Base-by-base conservation (phyloP, 2,797 vertebrate genomes). In the Buceros bicornis region DNA sequence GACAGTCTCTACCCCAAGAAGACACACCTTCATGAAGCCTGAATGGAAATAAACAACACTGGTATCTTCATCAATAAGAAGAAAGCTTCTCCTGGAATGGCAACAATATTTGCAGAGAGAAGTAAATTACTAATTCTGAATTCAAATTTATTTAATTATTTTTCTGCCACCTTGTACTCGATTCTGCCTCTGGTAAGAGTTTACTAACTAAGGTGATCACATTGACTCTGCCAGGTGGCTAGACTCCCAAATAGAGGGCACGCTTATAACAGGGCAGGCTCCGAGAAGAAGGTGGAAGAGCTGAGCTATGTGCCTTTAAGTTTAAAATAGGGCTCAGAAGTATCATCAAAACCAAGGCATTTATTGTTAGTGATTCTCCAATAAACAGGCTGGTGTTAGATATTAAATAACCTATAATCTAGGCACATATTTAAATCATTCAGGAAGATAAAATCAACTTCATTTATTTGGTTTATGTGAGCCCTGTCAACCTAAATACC, bases 21-120 rank as follows among this genome's bases (percentile, higher is more conserved):
- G 62, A 82, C 17, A 33, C 20, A 20, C 8, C 20, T 28, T 79
- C 79, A 20, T 16, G 45, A 81, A 54, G n/a, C 13, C 42, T 22
- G 83, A 93, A 66, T 13, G 28, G 22, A 67, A 40, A 6, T n/a
- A 66, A 71, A 25, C 18, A 73, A 19, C 22, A 84, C 4, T 13
- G 43, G 37, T 20, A n/a, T 10, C 25, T 67, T 31, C 47, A 80
- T 48, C 47, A 56, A 19, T 60, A 50, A 31, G 42, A 92, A 83
- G 35, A 47, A 86, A 17, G 8, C 8, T 71, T 93, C 18, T 86
- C 25, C 10, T 76, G 22, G 18, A 81, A 87, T 2, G 5, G 26
- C 40, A 81, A 70, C 42, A 81, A 35, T 51, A 79, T 70, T 80
- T 71, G 48, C 78, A 87, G 22, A 81, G 88, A 53, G 17, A 73